Evolutionary conservation across 2,797 vertebrate species (phyloP).

Genomic region (Crocodylus rhombifer): DNA sequence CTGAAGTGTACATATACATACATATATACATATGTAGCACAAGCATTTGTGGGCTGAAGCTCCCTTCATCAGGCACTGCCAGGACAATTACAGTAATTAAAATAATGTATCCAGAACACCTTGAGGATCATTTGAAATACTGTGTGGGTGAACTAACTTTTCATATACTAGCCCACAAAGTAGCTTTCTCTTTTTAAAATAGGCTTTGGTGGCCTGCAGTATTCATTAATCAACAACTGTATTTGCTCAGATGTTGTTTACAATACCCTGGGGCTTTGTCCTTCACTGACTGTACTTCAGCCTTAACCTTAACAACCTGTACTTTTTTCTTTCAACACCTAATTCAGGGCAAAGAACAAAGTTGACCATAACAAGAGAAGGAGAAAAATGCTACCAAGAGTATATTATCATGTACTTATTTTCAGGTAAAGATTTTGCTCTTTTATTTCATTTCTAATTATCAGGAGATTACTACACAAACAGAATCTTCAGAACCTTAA

Average conservation of each 20-base stretch:
- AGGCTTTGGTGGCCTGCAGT: background rate
- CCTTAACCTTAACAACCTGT: background rate
- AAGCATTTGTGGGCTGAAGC: no score
- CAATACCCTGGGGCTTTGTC: background rate
- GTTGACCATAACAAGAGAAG: slow-evolving; percentile 20
- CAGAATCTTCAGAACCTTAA: slow-evolving; percentile 1
- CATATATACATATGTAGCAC: no score
- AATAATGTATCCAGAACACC: slow-evolving; percentile 3
- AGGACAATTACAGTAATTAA: background rate
- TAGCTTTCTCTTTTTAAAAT: background rate
- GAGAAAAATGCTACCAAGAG: background rate
- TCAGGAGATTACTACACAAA: background rate
- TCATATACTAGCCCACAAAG: background rate
- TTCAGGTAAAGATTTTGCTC: background rate
- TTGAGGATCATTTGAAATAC: background rate
- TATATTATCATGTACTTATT: background rate
- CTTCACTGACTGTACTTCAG: slow-evolving; percentile 6
- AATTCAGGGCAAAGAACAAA: background rate
- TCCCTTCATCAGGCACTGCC: no score
- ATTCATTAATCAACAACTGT: slow-evolving; percentile 32
- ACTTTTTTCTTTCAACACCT: background rate
- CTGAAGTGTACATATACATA: no score
- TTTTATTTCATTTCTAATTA: slow-evolving; percentile 15
- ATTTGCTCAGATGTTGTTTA: slow-evolving; percentile 21
- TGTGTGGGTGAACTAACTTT: background rate